A percentile compares a stretch with the other conserved stretches of the same genome.
phyloP scores from a whole-genome alignment of 2,797 vertebrate species.

The Orestias chungarensis region DNA sequence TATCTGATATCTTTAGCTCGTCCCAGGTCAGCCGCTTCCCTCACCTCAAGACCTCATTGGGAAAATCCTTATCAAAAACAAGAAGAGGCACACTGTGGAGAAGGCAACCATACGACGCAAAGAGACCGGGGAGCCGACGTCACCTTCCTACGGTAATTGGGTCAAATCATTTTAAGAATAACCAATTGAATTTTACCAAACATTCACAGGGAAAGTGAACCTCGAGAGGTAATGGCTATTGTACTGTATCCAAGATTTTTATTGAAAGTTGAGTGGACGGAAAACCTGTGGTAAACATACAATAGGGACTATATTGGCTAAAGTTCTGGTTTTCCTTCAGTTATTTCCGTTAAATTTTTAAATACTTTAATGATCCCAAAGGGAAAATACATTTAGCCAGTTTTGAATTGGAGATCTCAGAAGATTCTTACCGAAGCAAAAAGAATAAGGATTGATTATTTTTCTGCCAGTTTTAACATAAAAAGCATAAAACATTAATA shows the following conservation, averaged over 20 bases:
- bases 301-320: neutral
- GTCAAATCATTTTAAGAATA: no score
- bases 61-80: slow-evolving; percentile 93
- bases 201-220: neutral
- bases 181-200: no score
- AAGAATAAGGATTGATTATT: no score
- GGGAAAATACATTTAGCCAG: neutral
- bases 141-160: slow-evolving; percentile 78
- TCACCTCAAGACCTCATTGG: slow-evolving; percentile 87
- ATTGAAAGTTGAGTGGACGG: neutral
- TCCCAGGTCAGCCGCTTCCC: slow-evolving; percentile 80
- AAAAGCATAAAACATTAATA: no score
- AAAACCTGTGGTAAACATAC: neutral
- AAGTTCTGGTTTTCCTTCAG: no score
- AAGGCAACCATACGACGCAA: slow-evolving; percentile 76
- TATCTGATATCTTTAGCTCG: slow-evolving; percentile 83
- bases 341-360: neutral
- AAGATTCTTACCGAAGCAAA: neutral
- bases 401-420: neutral
- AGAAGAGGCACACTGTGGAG: slow-evolving; percentile 76
- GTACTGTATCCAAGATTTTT: neutral
- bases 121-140: slow-evolving; percentile 78
- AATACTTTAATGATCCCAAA: neutral
- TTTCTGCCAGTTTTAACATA: no score
- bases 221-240: neutral